Evolutionary conservation across 2,888 invertebrate species (phyloP).

Genomic region (Drosophila pseudotakahashii): DNA sequence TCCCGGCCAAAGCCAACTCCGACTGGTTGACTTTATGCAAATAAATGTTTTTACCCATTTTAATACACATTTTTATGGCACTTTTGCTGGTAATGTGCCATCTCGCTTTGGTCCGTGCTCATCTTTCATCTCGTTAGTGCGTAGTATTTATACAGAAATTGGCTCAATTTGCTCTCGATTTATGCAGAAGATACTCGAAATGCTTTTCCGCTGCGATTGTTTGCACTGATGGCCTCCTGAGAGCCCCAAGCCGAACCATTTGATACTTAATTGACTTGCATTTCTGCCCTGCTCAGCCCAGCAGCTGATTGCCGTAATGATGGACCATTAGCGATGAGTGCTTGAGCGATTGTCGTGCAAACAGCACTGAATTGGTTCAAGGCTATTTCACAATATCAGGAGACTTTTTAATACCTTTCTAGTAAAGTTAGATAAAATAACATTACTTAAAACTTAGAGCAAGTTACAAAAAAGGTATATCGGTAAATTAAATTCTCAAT

Average conservation of each 20-base stretch:
- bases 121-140: slow-evolving; percentile 69
- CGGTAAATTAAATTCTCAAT: no score
- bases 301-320: slow-evolving; percentile 55
- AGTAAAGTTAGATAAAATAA: no score
- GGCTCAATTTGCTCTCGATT: slow-evolving; percentile 80
- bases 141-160: slow-evolving; percentile 74
- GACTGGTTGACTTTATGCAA: slow-evolving; percentile 72
- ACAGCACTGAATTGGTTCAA: slow-evolving; percentile 3
- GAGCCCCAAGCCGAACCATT: slow-evolving; percentile 56
- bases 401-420: background rate
- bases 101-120: slow-evolving; percentile 7
- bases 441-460: no score
- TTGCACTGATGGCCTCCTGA: slow-evolving; percentile 63
- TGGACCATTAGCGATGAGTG: slow-evolving; percentile 41
- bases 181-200: slow-evolving; percentile 74
- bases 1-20: slow-evolving; percentile 24
- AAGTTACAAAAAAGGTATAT: no score
- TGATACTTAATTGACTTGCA: slow-evolving; percentile 81
- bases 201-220: slow-evolving; percentile 66
- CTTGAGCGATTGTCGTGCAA: slow-evolving; percentile 30
- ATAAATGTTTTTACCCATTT: slow-evolving; percentile 79
- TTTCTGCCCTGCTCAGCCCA: slow-evolving; percentile 51
- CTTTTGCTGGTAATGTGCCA: slow-evolving; percentile 68
- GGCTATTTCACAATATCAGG: background rate
- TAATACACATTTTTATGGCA: slow-evolving; percentile 80